Conservation (phyloP, 1,140 invertebrate genomes). For the Araneus ventricosus region DNA sequence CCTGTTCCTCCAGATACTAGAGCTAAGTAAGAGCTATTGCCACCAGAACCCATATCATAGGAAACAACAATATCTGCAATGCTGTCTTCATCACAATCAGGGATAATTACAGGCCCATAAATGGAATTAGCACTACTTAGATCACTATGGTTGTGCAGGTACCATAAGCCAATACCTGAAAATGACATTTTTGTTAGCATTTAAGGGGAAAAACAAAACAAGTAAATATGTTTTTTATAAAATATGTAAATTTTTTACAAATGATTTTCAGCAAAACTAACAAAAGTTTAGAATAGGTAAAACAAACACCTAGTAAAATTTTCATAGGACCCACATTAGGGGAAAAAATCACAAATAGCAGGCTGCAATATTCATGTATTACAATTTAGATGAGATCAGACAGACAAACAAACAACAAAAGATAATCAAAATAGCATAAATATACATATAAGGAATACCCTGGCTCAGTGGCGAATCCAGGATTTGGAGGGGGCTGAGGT, state of each 20-base stretch:
- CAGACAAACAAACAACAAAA: too few relatives aligned
- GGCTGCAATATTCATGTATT: too few relatives aligned
- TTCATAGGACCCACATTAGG: too few relatives aligned
- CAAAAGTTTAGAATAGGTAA: not conserved
- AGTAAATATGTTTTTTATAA: not conserved
- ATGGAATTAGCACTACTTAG: slow-evolving; percentile 43
- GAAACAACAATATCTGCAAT: slow-evolving; percentile 60
- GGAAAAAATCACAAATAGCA: too few relatives aligned
- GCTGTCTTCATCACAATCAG: slow-evolving; percentile 61
- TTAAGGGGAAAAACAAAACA: not conserved
- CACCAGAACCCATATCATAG: slow-evolving; percentile 40
- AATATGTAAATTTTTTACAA: not conserved
- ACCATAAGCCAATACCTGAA: slow-evolving; percentile 60
- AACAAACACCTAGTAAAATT: not conserved
- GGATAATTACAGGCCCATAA: slow-evolving; percentile 28
- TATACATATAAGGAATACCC: too few relatives aligned
- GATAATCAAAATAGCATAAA: too few relatives aligned
- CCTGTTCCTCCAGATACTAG: slow-evolving; percentile 70
- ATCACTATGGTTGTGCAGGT: slow-evolving; percentile 66
- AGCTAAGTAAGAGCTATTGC: slow-evolving; percentile 52
- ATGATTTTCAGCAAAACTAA: not conserved
- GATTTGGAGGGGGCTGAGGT: too few relatives aligned
- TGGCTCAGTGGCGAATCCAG: too few relatives aligned
- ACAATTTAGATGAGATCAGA: too few relatives aligned
- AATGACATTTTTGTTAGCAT: slow-evolving; percentile 20